Base-by-base conservation (phyloP, 2,797 vertebrate genomes). In the Alosa sapidissima region DNA sequence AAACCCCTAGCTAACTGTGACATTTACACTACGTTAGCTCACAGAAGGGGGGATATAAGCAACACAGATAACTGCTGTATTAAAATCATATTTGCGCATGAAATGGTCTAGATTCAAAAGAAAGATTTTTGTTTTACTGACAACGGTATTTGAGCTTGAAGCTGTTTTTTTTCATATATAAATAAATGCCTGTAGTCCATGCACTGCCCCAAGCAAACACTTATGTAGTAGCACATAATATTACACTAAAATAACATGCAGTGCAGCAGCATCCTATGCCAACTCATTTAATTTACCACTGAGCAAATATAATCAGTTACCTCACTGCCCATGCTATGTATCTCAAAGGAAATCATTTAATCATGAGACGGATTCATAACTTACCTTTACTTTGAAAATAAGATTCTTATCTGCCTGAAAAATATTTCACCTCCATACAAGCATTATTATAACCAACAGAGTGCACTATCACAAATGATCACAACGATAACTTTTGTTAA, bases 1-100 rank as follows among this genome's bases (percentile, higher is more conserved):
- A 78, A 78, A 78, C 72, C 72, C 72, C 41, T 78, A 41, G 72
- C 72, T 78, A 78, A 78, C 36, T 78, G 72, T 78, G 72, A 78
- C 72, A 78, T 78, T 78, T 78, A 78, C 72, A 45, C 16, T 45
- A 45, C 72, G 9, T 78, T 45, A 47, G 14, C 72, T 78, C 72
- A 78, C 72, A 41, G 19, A 19, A 78, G 72, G 72, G 41, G 68
- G 36, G 41, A 19, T 72, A 47, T 47, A 45, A 9, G 72, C 72
- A 47, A 78, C 72, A 78, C 72, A 78, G 16, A 78, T 78, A 45
- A n/a, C 72, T 21, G 72, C 72, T 78, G 41, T 16, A 47, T 78
- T 21, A 3, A 41, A 45, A 45, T 16, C 72, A 47, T 47, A 78
- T 78, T 21, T 78, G 19, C 36, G 6, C 41, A 78, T 78, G 72